Percentiles rank a stretch among this genome's conserved stretches.
Evolutionary conservation across 2,888 invertebrate genomes (phyloP).

Genomic region (Omphaloscelis lunosa): DNA sequence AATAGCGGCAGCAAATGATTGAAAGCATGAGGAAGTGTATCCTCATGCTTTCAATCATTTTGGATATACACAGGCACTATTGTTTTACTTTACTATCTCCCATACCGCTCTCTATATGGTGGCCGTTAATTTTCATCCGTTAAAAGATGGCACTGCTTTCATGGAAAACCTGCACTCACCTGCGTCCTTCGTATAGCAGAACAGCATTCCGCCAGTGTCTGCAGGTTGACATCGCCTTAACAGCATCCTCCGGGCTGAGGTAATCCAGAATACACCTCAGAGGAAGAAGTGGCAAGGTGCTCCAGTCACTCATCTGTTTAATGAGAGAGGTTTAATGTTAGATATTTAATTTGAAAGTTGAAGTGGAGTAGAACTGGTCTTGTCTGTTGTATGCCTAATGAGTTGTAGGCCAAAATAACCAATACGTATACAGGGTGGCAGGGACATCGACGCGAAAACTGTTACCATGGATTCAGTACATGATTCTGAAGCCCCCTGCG

Average conservation of each 20-base stretch:
- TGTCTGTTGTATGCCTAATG: no score
- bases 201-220: slow-evolving; percentile 90
- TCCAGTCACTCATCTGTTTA: slow-evolving; percentile 84
- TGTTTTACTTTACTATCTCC: not conserved
- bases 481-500: no score
- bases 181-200: slow-evolving; percentile 82
- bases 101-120: not conserved
- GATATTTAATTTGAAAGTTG: no score
- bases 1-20: no score
- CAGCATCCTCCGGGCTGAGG: slow-evolving; percentile 81
- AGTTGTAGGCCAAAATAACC: no score
- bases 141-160: not conserved
- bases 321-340: slow-evolving; percentile 4
- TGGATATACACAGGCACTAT: not conserved
- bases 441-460: no score
- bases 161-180: slow-evolving; percentile 71
- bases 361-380: no score
- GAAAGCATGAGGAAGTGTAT: no score
- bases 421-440: no score
- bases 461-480: no score
- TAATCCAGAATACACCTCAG: slow-evolving; percentile 82
- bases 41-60: not conserved
- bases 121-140: not conserved
- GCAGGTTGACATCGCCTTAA: slow-evolving; percentile 87
- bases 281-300: slow-evolving; percentile 83